phyloP scores from a whole-genome alignment of 1,140 invertebrate genomes.

The Battus philenor region DNA sequence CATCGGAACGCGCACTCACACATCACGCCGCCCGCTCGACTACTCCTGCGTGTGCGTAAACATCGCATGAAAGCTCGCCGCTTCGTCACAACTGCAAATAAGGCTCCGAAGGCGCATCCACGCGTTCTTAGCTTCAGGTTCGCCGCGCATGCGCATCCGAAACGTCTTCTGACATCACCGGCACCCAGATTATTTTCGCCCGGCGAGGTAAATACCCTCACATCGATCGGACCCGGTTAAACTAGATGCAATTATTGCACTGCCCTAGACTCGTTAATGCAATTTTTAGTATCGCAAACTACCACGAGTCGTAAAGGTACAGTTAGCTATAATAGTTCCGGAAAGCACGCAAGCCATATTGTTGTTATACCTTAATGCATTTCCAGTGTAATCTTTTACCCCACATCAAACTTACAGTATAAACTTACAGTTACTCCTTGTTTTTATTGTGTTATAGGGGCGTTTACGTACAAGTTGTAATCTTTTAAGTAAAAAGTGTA shows the following conservation, averaged over 20 bases:
- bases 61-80: constrained; percentile 38
- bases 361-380: no score
- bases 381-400: no score
- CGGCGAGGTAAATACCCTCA: constrained; percentile 73
- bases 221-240: constrained; percentile 71
- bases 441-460: no score
- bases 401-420: no score
- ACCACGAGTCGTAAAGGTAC: no score
- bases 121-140: constrained; percentile 45
- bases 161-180: constrained; percentile 64
- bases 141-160: constrained; percentile 46
- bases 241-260: constrained; percentile 74
- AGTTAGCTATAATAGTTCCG: no score
- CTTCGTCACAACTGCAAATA: constrained; percentile 39
- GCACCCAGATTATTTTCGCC: constrained; percentile 72
- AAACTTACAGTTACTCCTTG: no score
- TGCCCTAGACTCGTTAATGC: constrained; percentile 61
- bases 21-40: constrained; percentile 24
- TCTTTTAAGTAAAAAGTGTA: no score
- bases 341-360: no score
- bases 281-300: constrained; percentile 29
- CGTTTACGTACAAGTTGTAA: no score
- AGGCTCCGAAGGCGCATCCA: constrained; percentile 53
- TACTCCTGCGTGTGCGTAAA: constrained; percentile 22
- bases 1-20: constrained; percentile 22